phyloP scores from a whole-genome alignment of 2,797 vertebrate genomes.

The Epinephelus malabaricus region DNA sequence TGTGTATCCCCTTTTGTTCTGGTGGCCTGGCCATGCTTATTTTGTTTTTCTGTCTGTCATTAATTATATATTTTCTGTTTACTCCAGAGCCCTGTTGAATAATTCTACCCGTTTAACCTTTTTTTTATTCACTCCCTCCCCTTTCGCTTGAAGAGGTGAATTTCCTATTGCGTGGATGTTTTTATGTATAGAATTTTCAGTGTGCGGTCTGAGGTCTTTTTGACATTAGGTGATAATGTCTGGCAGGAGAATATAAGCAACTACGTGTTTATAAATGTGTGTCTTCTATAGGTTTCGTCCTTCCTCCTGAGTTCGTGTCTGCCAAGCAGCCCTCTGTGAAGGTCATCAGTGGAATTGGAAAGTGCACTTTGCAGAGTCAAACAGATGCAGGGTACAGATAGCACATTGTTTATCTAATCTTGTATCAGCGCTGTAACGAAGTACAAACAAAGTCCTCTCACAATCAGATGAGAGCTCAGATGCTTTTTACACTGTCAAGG shows the following conservation, averaged over 20 bases:
- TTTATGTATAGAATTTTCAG: slow-evolving; percentile 26
- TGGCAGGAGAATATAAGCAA: slow-evolving; percentile 27
- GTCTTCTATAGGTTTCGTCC: slow-evolving; percentile 52
- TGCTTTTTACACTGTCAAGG: slow-evolving; percentile 82
- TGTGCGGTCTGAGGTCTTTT: slow-evolving; percentile 30
- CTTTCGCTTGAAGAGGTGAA: slow-evolving; percentile 25
- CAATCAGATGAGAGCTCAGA: slow-evolving; percentile 81
- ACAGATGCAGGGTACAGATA: slow-evolving; percentile 85
- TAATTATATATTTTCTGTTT: slow-evolving; percentile 51
- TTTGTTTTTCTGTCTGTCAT: slow-evolving; percentile 42
- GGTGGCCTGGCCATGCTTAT: slow-evolving; percentile 22
- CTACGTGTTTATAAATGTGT: slow-evolving; percentile 27
- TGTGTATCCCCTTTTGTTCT: slow-evolving; percentile 34
- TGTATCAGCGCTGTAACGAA: slow-evolving; percentile 85
- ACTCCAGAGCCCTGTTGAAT: slow-evolving; percentile 41
- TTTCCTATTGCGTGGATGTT: slow-evolving; percentile 23
- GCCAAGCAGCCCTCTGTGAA: slow-evolving; percentile 72
- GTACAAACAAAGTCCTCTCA: slow-evolving; percentile 85
- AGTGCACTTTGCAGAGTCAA: slow-evolving; percentile 82
- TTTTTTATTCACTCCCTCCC: slow-evolving; percentile 37
- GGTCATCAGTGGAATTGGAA: slow-evolving; percentile 87
- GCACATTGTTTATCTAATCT: slow-evolving; percentile 86
- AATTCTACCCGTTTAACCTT: slow-evolving; percentile 52
- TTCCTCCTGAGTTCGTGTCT: slow-evolving; percentile 60
- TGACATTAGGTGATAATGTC: slow-evolving; percentile 50